phyloP scores from a whole-genome alignment of 2,113 vertebrate species.

The Notarius lentiginosus region DNA sequence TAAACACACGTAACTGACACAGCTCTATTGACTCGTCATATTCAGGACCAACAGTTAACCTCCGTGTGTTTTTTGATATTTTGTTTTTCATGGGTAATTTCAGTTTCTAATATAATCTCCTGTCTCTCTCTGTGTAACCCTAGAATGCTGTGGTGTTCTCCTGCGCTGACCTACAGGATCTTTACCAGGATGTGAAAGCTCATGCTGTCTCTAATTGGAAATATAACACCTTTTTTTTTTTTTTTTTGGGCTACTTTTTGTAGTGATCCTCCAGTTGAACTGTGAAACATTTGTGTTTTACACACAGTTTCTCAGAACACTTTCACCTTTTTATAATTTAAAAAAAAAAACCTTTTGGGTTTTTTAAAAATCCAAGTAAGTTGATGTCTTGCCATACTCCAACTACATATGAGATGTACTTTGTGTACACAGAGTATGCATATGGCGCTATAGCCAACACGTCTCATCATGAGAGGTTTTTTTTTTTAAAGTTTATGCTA shows the following conservation, averaged over 20 bases:
- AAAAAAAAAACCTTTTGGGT: background rate
- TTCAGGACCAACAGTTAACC: background rate
- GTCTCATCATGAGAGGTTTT: background rate
- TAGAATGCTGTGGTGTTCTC: conserved; percentile 45
- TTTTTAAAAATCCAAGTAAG: background rate
- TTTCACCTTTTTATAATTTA: background rate
- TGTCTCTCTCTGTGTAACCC: conserved; percentile 48
- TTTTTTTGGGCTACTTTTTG: background rate
- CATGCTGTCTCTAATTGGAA: conserved; percentile 19
- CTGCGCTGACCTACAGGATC: conserved; percentile 39
- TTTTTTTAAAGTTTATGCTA: background rate
- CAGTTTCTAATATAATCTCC: conserved; percentile 12
- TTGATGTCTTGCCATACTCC: background rate
- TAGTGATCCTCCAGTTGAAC: background rate
- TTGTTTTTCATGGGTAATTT: background rate
- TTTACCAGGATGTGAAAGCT: conserved; percentile 41
- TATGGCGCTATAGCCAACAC: background rate
- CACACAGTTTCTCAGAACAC: background rate
- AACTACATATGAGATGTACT: background rate
- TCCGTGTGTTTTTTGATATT: background rate
- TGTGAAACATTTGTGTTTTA: conserved; percentile 24
- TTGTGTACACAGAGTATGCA: background rate
- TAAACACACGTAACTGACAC: no score
- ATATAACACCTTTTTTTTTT: background rate
- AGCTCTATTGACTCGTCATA: background rate